Evolutionary conservation across 1,140 invertebrate genomes (phyloP).

Genomic region (Orchestia grillus): DNA sequence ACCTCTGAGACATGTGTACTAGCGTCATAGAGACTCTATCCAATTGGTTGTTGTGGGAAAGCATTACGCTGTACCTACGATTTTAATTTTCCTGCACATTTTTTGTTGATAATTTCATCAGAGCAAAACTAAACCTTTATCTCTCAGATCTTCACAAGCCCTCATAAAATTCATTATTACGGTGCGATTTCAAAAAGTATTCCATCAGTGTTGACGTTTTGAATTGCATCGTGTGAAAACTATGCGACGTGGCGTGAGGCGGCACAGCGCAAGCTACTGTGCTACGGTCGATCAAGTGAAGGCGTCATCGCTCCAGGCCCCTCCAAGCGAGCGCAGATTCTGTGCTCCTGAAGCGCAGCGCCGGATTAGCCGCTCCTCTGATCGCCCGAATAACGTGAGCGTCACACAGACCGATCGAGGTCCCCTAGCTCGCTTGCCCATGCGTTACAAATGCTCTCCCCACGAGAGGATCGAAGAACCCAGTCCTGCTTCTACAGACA

Average conservation of each 20-base stretch:
- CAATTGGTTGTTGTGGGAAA: too few relatives aligned
- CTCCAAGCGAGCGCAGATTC: not conserved
- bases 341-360: constrained; percentile 7
- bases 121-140: too few relatives aligned
- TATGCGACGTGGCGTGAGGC: not conserved
- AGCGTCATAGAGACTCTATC: too few relatives aligned
- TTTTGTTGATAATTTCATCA: too few relatives aligned
- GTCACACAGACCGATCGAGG: not conserved
- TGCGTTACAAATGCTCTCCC: not conserved
- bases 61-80: too few relatives aligned
- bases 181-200: not conserved
- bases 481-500: not conserved
- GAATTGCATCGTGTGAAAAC: not conserved
- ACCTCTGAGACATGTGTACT: not conserved
- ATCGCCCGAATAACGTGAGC: constrained; percentile 4
- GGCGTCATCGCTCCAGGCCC: not conserved
- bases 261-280: not conserved
- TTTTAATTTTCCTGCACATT: too few relatives aligned
- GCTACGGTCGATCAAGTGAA: not conserved
- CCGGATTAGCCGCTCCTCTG: constrained; percentile 34
- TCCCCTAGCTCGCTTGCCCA: not conserved
- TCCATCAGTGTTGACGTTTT: not conserved
- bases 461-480: not conserved
- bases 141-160: too few relatives aligned
- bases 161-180: too few relatives aligned